phyloP scores from a whole-genome alignment of 2,113 vertebrate species.

The Struthio camelus region DNA sequence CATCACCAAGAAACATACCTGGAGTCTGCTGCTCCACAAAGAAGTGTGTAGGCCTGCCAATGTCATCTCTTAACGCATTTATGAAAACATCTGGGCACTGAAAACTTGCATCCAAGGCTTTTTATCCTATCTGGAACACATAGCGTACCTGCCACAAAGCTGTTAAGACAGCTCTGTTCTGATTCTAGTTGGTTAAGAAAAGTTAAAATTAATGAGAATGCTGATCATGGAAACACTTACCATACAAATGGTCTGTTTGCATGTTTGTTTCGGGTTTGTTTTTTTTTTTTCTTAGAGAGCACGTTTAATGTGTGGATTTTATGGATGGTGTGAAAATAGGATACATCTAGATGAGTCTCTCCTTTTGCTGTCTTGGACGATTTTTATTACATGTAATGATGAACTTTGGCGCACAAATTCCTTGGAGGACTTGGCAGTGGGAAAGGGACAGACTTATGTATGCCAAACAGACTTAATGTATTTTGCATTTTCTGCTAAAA shows the following conservation, averaged over 20 bases:
- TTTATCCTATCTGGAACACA: background rate
- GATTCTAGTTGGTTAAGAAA: background rate
- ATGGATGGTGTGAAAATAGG: background rate
- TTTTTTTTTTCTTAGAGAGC: background rate
- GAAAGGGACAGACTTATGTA: background rate
- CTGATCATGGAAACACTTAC: background rate
- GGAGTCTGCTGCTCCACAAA: background rate
- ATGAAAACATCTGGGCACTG: background rate
- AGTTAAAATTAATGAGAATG: background rate
- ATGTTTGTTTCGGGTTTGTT: no score
- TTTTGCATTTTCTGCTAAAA: background rate
- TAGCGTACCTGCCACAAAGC: background rate
- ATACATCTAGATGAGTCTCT: background rate
- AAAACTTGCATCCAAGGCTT: background rate
- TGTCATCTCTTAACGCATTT: background rate
- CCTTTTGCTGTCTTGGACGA: background rate
- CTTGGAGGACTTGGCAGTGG: background rate
- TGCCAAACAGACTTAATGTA: background rate
- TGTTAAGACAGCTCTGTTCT: background rate
- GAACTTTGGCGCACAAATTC: background rate
- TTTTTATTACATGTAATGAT: accelerated
- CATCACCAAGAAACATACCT: background rate
- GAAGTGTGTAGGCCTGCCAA: no score
- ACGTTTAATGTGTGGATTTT: background rate
- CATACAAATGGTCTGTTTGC: background rate